Percentiles rank a stretch among this genome's conserved stretches.
phyloP scores from a whole-genome alignment of 2,888 invertebrate species.

The Athripsodes cinereus region DNA sequence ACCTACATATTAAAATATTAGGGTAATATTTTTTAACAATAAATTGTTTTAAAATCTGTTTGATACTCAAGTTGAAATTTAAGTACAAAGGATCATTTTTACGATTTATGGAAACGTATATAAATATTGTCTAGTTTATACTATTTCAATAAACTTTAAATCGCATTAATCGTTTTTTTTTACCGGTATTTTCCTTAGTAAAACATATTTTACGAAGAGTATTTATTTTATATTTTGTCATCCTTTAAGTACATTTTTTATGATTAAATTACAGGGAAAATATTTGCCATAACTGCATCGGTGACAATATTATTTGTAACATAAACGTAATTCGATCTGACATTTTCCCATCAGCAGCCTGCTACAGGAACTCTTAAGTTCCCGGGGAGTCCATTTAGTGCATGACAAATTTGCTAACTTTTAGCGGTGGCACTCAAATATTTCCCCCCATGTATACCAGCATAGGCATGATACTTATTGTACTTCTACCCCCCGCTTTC shows the following conservation, averaged over 20 bases:
- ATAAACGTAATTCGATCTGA: neutral
- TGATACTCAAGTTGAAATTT: no score
- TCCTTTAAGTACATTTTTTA: conserved; percentile 8
- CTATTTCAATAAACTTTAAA: no score
- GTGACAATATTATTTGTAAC: neutral
- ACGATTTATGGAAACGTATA: no score
- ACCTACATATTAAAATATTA: neutral
- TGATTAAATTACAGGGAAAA: conserved; percentile 13
- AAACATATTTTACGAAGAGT: no score
- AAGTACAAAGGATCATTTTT: no score
- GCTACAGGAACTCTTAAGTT: conserved; percentile 3
- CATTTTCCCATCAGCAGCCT: neutral
- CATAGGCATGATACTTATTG: neutral
- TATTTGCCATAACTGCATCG: neutral
- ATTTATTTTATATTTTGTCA: no score
- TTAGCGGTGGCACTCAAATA: conserved; percentile 24
- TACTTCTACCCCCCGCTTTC: neutral
- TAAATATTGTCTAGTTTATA: no score
- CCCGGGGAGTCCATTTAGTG: conserved; percentile 20
- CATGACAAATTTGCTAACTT: conserved; percentile 26
- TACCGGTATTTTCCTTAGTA: no score
- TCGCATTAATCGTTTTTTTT: no score
- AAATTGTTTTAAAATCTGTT: no score
- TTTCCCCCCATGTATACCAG: conserved; percentile 5
- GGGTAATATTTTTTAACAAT: neutral